Evolutionary conservation across 2,888 invertebrate species (phyloP), one percentile per base, ranked within the genome.

Genomic region (Cartodere bifasciata): DNA sequence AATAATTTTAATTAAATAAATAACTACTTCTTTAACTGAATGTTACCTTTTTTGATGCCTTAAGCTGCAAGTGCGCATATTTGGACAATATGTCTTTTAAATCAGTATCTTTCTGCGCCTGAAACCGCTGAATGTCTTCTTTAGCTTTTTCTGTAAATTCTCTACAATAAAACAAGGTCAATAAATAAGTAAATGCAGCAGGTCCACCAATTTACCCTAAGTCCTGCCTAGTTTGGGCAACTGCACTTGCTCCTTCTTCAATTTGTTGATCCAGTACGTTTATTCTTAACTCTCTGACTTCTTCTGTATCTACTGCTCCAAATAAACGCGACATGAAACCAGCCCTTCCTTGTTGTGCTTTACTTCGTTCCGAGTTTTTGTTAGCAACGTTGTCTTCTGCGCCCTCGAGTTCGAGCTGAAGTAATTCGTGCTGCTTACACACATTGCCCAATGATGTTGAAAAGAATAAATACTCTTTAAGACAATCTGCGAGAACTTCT

Each of bases 381-480:
- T 28, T 47, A 16, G 50, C 42, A 6, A 61, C 51, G 35, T 49
- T 53, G 30, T 81, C 80, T 41, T 77, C 75, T 2, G 80, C 74
- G 39, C 71, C 70, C 47, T 85, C 84, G 23, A 79, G 60, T 29
- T 76, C 69, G 11, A 80, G 62, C 55, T 84, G 83, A 38, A 81
- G 47, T 16, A 75, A 67, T 52, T 84, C 82, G 42, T 82, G 76
- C 48, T 82, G 75, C 46, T 67, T 68, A 45, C 82, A 81, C 14
- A 84, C 71, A 38, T 73, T 73, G 55, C 82, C 77, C 29, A 85
- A 55, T 1, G 84, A 76, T 14, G 72, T 71, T 1, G 81, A 77
- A 52, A 75, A 84, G 52, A 82, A 81, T 33, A 82, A 56, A 56
- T 85, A 86, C 56, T 86, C 86, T 51, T 85, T 85, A 30, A 86